Evolutionary conservation across 2,113 vertebrate genomes (phyloP), one percentile per base, ranked within the genome.

Genomic region (Nansenia antarctica): DNA sequence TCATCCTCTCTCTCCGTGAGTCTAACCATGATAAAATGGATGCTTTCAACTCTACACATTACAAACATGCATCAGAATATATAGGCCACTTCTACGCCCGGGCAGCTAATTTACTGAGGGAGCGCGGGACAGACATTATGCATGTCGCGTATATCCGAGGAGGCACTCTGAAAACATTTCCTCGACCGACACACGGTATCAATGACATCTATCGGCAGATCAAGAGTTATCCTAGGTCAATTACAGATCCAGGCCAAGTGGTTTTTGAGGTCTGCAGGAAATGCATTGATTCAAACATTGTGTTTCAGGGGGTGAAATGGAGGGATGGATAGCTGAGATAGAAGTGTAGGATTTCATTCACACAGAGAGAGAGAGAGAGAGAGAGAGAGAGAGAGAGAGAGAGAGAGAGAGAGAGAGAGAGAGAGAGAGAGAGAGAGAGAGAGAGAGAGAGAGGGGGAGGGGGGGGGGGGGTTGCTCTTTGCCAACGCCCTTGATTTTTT

Each of bases 311-410:
- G n/a, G 37, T 14, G 42, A 47, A 18, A 45, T 15, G 42, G 68
- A 58, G 57, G 49, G 62, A 62, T 57, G 49, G 26, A 45, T 42
- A 35, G 24, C 1, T 20, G 29, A 53, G 26, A 42, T 22, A 34
- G 6, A 32, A 12, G 32, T 53, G 18, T 64, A 62, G 29, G 57
- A 65, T 61, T 80, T 69, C 62, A 62, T 58, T 76, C 69, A 69
- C 22, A 58, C 11, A 42, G 39, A 42, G 39, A 12, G 39, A 42
- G 39, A 42, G 39, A n/a, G 39, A 42, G 39, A 9, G 39, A 18
- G 39, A 42, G 39, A 42, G 18, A 42, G 39, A 42, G 39, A 42
- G 12, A 42, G 39, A 15, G 39, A 42, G 39, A 42, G 37, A 39
- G n/a, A 5, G 37, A 39, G 37, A 39, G 3, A 39, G 37, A 39